Evolutionary conservation across 2,797 vertebrate species (phyloP).

Genomic region (Falco concolor): DNA sequence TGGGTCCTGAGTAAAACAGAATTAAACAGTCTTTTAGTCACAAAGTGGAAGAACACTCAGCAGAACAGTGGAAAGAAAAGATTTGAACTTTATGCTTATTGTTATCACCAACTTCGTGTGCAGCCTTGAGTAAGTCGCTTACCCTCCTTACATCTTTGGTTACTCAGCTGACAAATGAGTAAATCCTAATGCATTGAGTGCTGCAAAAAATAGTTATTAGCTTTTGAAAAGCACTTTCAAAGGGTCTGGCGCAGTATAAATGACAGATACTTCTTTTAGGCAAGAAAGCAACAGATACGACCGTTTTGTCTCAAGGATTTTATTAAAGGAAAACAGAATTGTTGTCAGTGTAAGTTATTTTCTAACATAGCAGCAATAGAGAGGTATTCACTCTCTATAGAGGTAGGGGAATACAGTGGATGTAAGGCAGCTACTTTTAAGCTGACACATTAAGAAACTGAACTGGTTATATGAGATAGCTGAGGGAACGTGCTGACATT

Average conservation of each 20-base stretch:
- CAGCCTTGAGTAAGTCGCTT: not conserved
- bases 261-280: constrained; percentile 12
- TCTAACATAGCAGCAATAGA: not conserved
- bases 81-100: not conserved
- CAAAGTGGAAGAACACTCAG: not conserved
- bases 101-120: not conserved
- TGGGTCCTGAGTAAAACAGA: not conserved
- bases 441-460: constrained; percentile 13
- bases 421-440: not conserved
- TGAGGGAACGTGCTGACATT: not conserved
- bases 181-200: constrained; percentile 11
- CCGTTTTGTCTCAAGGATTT: constrained; percentile 37
- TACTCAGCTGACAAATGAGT: constrained; percentile 4
- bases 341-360: constrained; percentile 36
- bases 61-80: not conserved
- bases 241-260: not conserved
- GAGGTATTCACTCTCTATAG: not conserved
- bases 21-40: not conserved
- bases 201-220: not conserved
- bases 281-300: not conserved
- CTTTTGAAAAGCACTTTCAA: constrained; percentile 28
- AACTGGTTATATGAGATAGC: not conserved
- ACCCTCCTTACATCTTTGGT: not conserved
- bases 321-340: constrained; percentile 17
- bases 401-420: not conserved